Evolutionary conservation across 1,140 invertebrate genomes (phyloP), one percentile per base, ranked within the genome.

Genomic region (Meteorus sp.): DNA sequence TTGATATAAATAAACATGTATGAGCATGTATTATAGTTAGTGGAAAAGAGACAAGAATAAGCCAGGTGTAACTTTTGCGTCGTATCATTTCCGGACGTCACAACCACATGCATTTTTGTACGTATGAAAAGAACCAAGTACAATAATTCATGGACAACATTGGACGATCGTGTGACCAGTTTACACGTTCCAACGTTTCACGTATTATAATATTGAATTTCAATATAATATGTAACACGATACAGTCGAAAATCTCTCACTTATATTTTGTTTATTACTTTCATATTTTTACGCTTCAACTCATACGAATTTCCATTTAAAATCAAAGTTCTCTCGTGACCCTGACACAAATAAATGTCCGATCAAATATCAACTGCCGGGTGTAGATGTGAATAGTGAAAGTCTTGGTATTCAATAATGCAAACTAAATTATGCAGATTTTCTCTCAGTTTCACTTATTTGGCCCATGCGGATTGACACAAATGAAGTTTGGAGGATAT

Each of bases 11-110:
- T 58, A 66, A 55, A 57, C 19, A 39, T 39, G 15, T n/a, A 39
- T 4, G 8, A 13, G 35, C 15, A n/a, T n/a, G 11, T 33, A 33
- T 33, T 33, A 11, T 33, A 7, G 6, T 6, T 11, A 33, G 11
- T 33, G 29, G 6, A 33, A 33, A 33, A 17, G 17, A 37, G 27
- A 20, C 22, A 44, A 23, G 41, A n/a, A 54, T 59, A 65, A 69
- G 58, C 67, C 69, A 72, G 69, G 66, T 72, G 70, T 62, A 54
- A 72, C 63, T 60, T 48, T 3, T 53, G 53, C 48, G 41, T 43
- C 41, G n/a, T 52, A 53, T 25, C 52, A 58, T 64, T 69, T 69
- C 66, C 67, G 60, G 50, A 33, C 20, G n/a, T n/a, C n/a, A n/a
- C n/a, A n/a, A n/a, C n/a, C 11, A 11, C 54, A 27, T n/a, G 33